Percentiles rank a stretch among this genome's conserved stretches.
phyloP scores from a whole-genome alignment of 2,797 vertebrate species.

The Labroides dimidiatus region DNA sequence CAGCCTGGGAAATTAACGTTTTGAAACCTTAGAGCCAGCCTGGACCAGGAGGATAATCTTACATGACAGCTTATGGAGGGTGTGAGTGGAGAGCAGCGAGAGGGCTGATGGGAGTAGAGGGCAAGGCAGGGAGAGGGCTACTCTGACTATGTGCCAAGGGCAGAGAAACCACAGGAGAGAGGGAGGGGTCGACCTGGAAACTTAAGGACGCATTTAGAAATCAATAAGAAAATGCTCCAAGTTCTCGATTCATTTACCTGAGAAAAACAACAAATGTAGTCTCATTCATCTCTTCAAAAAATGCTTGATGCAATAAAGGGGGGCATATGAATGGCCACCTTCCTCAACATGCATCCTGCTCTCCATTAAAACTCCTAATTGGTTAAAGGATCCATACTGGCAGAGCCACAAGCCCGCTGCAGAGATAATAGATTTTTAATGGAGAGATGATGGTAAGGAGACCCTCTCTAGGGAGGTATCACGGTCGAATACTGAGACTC shows the following conservation, averaged over 20 bases:
- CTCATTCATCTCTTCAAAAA: constrained; percentile 1
- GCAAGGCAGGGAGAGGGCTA: constrained; percentile 3
- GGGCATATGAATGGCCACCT: constrained; percentile 23
- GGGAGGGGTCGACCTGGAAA: constrained; percentile 42
- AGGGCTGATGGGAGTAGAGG: constrained; percentile 53
- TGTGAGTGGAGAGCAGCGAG: constrained; percentile 52
- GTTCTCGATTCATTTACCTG: neutral
- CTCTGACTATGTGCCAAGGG: constrained; percentile 50
- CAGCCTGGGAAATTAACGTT: constrained; percentile 83
- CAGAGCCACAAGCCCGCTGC: constrained; percentile 75
- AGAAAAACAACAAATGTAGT: neutral
- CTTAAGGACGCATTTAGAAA: constrained; percentile 18
- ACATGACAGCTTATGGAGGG: constrained; percentile 80
- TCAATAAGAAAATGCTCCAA: constrained; percentile 32
- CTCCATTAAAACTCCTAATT: constrained; percentile 74
- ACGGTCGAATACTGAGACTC: constrained; percentile 74
- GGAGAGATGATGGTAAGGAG: constrained; percentile 79
- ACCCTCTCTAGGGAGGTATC: constrained; percentile 82
- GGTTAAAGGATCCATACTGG: constrained; percentile 81
- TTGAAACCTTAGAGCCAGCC: constrained; percentile 82
- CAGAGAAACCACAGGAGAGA: constrained; percentile 18
- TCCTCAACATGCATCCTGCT: constrained; percentile 55
- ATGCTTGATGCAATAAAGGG: constrained; percentile 15
- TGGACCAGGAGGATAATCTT: constrained; percentile 82
- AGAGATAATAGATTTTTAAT: constrained; percentile 86